phyloP scores from a whole-genome alignment of 2,888 invertebrate species.

The Micoletzkya japonica region DNA sequence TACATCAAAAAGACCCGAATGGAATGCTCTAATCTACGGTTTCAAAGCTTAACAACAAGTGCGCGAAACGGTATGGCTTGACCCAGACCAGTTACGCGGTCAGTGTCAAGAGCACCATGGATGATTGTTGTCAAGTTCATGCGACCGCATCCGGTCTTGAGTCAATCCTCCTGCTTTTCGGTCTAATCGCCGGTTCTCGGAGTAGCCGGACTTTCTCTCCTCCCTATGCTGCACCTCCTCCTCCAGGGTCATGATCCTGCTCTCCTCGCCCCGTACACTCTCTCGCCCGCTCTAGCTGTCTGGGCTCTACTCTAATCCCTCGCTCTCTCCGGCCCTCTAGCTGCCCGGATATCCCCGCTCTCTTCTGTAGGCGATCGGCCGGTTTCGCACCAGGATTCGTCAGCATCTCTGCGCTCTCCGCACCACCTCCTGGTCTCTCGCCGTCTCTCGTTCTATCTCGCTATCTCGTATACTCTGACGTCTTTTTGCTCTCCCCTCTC shows the following conservation, averaged over 20 bases:
- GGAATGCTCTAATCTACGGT: too few species aligned
- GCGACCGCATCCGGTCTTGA: too few species aligned
- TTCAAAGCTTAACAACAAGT: too few species aligned
- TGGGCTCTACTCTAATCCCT: background rate
- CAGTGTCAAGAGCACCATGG: too few species aligned
- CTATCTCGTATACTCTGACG: background rate
- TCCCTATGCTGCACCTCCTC: background rate
- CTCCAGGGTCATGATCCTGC: background rate
- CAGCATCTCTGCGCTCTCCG: background rate
- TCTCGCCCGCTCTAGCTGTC: background rate
- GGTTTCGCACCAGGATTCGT: constrained; percentile 24
- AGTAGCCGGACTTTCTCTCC: background rate
- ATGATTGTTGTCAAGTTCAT: too few species aligned
- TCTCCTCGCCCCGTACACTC: background rate
- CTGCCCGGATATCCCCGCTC: constrained; percentile 2
- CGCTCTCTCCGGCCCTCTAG: background rate
- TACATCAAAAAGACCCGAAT: too few species aligned
- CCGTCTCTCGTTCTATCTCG: background rate
- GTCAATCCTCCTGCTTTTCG: background rate
- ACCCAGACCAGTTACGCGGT: too few species aligned
- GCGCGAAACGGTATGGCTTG: too few species aligned
- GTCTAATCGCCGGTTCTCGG: background rate
- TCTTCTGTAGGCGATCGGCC: background rate
- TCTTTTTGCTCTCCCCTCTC: background rate
- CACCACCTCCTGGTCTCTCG: background rate